Percentiles rank a stretch among this genome's conserved stretches.
phyloP scores from a whole-genome alignment of 2,113 vertebrate genomes.

The Actenoides hombroni region DNA sequence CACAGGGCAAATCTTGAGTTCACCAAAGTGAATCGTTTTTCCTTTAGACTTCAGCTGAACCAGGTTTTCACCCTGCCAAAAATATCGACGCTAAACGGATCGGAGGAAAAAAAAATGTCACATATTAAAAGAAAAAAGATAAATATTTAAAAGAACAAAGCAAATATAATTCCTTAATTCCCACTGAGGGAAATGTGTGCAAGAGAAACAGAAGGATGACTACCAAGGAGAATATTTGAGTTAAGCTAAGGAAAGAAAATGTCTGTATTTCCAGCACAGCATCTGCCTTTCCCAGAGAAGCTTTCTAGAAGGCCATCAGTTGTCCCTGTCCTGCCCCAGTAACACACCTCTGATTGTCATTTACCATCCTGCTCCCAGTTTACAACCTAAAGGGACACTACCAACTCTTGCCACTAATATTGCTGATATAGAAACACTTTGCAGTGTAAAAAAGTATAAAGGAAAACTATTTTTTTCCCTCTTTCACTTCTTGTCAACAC shows the following conservation, averaged over 20 bases:
- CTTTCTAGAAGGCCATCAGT: background rate
- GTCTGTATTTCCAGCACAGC: background rate
- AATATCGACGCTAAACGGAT: background rate
- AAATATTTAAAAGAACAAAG: slow-evolving; percentile 16
- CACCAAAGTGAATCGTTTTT: background rate
- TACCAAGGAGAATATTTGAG: background rate
- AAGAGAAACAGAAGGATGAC: background rate
- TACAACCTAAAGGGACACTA: background rate
- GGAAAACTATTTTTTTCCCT: background rate
- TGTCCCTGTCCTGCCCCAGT: background rate
- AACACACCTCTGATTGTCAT: background rate
- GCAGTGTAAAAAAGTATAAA: background rate
- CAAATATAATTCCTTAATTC: background rate
- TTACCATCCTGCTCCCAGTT: background rate
- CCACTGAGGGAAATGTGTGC: background rate
- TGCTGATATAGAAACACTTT: background rate
- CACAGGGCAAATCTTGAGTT: background rate
- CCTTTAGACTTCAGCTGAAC: background rate
- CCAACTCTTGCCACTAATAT: too few species aligned
- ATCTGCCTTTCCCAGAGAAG: background rate
- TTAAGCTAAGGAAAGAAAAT: background rate
- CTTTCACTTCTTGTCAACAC: background rate
- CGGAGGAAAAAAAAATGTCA: background rate
- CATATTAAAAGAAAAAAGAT: background rate
- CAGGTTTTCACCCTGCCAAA: background rate